Evolutionary conservation across 1,140 invertebrate genomes (phyloP), one percentile per base, ranked within the genome.

Genomic region (Tetragnatha versicolor): DNA sequence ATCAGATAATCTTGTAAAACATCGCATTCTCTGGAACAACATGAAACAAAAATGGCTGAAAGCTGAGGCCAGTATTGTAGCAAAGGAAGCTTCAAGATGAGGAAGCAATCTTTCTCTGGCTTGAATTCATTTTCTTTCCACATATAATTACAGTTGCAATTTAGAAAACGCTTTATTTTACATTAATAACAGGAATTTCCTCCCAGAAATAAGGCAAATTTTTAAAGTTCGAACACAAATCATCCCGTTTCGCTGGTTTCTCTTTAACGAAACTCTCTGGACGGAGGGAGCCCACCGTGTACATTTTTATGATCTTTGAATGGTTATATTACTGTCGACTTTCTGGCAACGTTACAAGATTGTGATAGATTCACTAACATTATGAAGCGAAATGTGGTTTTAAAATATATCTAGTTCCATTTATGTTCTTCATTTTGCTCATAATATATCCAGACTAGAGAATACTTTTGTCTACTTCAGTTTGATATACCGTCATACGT

Each of bases 171-270:
- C 69, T 73, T 73, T 73, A 73, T 73, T 73, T 45, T 60, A 60
- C 69, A 73, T 73, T 73, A 73, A 73, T 73, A 73, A 73, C 69
- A 60, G 35, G 53, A 73, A 73, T 73, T 73, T 73, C 47, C 69
- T 7, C 7, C 69, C 20, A 45, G 39, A 73, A 73, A 73, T 73
- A 60, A 73, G 60, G 53, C 25, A 60, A 45, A 60, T 73, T 60
- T 73, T 73, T 55, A 73, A 73, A 31, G 27, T 31, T 3, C 9
- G 31, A 29, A 20, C 69, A 73, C 53, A 60, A 60, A 73, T 73
- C 69, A 73, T 70, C 31, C 29, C 31, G 33, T 60, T n/a, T n/a
- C n/a, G n/a, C n/a, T n/a, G n/a, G n/a, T n/a, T n/a, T n/a, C n/a
- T n/a, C n/a, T n/a, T n/a, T n/a, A n/a, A n/a, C n/a, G n/a, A n/a